Conservation (phyloP, 2,797 vertebrate genomes). For the Sebastes minor region DNA sequence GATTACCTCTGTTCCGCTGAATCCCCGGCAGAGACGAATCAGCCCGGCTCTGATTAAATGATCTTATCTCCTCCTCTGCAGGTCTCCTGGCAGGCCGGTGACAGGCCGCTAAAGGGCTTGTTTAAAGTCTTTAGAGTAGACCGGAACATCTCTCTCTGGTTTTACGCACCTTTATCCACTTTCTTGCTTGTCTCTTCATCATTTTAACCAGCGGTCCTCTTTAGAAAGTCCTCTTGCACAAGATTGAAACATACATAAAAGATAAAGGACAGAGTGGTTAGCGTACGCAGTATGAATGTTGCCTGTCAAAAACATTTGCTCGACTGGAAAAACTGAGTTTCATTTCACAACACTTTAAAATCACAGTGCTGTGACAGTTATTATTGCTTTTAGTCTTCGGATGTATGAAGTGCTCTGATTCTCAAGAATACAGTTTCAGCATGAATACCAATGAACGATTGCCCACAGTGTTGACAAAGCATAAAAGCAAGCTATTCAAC, state of each 20-base stretch:
- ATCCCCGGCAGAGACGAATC: constrained; percentile 7
- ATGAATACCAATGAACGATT: constrained; percentile 24
- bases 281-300: neutral
- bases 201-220: neutral
- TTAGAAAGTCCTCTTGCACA: neutral
- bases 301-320: neutral
- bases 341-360: neutral
- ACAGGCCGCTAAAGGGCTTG: neutral
- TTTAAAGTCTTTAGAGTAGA: neutral
- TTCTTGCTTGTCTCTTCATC: neutral
- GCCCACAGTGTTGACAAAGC: neutral
- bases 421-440: neutral
- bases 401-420: constrained; percentile 6
- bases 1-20: constrained; percentile 11
- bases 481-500: constrained; percentile 16
- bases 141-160: neutral
- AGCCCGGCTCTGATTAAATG: neutral
- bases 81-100: neutral
- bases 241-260: neutral
- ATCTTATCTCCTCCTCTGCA: constrained; percentile 25
- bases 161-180: neutral
- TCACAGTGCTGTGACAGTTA: neutral
- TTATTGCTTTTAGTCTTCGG: neutral
- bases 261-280: neutral
- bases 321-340: neutral